Evolutionary conservation across 2,888 invertebrate species (phyloP).

Genomic region (Zaprionus obscuricornis): DNA sequence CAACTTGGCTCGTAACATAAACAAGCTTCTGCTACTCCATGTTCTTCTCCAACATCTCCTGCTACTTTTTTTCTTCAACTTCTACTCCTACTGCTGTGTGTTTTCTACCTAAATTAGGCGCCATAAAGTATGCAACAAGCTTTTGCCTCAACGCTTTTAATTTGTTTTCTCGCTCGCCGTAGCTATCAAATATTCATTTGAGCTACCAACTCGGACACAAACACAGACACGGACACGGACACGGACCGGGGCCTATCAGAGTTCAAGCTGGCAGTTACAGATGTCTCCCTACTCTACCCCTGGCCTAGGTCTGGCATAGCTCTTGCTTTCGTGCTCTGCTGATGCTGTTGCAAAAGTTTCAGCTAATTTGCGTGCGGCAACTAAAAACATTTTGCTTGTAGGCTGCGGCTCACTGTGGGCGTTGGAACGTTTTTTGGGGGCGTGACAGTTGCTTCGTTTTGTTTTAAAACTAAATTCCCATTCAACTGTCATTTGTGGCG

Average conservation of each 20-base stretch:
- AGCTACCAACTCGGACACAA: constrained; percentile 40
- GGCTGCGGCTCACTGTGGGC: constrained; percentile 22
- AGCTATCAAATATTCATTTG: constrained; percentile 71
- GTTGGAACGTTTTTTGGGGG: constrained; percentile 6
- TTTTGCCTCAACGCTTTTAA: constrained; percentile 64
- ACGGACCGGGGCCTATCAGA: constrained; percentile 42
- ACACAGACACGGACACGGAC: no score
- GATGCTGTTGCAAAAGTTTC: constrained; percentile 56
- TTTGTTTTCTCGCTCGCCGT: constrained; percentile 61
- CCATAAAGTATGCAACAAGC: constrained; percentile 77
- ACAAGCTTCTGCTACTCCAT: constrained; percentile 29
- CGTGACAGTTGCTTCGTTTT: constrained; percentile 40
- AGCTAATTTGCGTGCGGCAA: constrained; percentile 71
- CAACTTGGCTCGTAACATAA: constrained; percentile 43
- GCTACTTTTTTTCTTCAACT: neutral
- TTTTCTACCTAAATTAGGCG: constrained; percentile 66
- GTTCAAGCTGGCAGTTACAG: constrained; percentile 48
- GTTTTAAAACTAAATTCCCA: constrained; percentile 65
- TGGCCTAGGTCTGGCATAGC: constrained; percentile 31
- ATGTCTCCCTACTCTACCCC: neutral
- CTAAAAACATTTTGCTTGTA: constrained; percentile 62
- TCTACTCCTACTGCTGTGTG: neutral
- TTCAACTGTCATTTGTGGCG: constrained; percentile 73
- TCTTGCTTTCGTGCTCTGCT: no score
- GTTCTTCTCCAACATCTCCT: neutral